Base-by-base conservation (phyloP, 1,140 invertebrate species). In the Ptiloglossa arizonensis region DNA sequence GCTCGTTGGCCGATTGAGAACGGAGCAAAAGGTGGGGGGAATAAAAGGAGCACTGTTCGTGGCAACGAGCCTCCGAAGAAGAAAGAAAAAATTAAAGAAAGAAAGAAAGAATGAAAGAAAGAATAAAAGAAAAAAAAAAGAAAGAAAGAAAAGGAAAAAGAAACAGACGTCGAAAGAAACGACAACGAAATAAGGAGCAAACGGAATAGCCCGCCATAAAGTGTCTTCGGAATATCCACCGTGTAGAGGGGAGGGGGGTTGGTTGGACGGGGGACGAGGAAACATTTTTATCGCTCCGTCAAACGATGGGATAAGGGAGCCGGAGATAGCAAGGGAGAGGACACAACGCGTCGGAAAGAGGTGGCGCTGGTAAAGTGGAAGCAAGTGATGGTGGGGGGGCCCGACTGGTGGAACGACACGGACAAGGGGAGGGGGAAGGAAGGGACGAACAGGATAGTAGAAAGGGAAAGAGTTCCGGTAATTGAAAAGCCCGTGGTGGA, bases 401-500 rank as follows among this genome's bases (percentile, higher is more conserved):
- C 15, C 19, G 38, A 46, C 29, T 27, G 57, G 8, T 38, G 64
- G 8, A 46, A 41, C 29, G 67, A 73, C 17, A 27, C 56, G 67
- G 46, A 60, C 69, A 71, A 70, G 54, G 48, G 60, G 56, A 38
- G 64, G 62, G 73, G 80, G 52, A 67, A 69, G 64, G 35, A 59
- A 54, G 35, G 29, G 63, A 38, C 56, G 75, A 76, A 79, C 64
- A 57, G 74, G 62, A 50, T 17, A 68, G 38, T 57, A 54, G 68
- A 66, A 70, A 38, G 63, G 63, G 69, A 46, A 60, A 77, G 78
- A 80, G 80, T 68, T 69, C 64, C 73, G 86, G 82, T 87, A 90
- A 90, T 90, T 90, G 89, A 89, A 89, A 89, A 89, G 82, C 83
- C 82, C 79, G 71, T 80, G 85, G 86, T 83, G 68, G 81, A 88